Conservation (phyloP, 1,140 invertebrate species). For the Scaptomyza graminum region DNA sequence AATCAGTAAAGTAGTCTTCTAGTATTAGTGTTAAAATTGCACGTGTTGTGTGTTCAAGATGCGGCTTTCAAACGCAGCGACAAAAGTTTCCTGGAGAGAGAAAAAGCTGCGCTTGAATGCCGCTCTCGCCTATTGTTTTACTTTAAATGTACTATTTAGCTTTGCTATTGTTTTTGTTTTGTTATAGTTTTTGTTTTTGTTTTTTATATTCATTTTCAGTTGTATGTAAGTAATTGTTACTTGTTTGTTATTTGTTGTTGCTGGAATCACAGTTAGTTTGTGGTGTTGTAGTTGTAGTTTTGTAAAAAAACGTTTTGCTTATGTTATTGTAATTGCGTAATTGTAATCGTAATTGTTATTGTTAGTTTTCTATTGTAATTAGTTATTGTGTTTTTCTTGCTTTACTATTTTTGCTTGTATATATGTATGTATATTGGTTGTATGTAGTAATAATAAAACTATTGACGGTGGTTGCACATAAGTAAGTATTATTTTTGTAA, state of each 20-base stretch:
- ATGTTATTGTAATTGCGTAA: conserved; percentile 28
- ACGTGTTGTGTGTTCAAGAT: conserved; percentile 51
- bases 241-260: conserved; percentile 55
- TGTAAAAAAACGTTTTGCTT: conserved; percentile 49
- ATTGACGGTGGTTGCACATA: conserved; percentile 74
- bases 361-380: conserved; percentile 45
- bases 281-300: conserved; percentile 74
- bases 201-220: conserved; percentile 11
- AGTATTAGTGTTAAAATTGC: conserved; percentile 49
- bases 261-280: conserved; percentile 81
- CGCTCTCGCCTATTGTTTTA: conserved; percentile 35
- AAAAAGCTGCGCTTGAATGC: conserved; percentile 15
- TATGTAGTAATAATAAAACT: conserved; percentile 60
- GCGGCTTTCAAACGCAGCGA: conserved; percentile 15
- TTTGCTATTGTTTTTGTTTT: conserved; percentile 75
- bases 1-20: conserved; percentile 30
- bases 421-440: conserved; percentile 42
- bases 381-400: conserved; percentile 26
- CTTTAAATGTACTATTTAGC: conserved; percentile 32
- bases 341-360: conserved; percentile 38
- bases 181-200: conserved; percentile 36
- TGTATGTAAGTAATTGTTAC: conserved; percentile 46
- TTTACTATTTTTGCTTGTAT: conserved; percentile 49
- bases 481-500: conserved; percentile 69
- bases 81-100: too few species aligned